Evolutionary conservation across 92 coral and sea anemone genomes (phyloP).

Genomic region (Heliopora coerulea): DNA sequence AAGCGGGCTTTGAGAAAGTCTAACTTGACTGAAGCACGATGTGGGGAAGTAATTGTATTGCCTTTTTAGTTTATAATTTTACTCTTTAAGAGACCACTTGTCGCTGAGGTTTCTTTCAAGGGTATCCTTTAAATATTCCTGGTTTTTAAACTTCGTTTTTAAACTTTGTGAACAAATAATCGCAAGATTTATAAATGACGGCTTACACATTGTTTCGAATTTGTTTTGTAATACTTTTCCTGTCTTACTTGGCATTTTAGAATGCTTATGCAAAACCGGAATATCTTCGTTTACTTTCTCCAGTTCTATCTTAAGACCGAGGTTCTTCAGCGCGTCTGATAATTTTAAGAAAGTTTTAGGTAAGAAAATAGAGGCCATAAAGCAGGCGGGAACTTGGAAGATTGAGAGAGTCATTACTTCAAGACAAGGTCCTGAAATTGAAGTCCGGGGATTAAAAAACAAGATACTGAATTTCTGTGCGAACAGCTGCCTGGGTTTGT

Average conservation of each 20-base stretch:
- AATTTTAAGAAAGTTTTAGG: slow-evolving; percentile 63
- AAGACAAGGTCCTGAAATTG: slow-evolving; percentile 74
- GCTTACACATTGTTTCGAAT: not conserved
- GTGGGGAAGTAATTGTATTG: too few relatives aligned
- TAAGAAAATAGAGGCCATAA: slow-evolving; percentile 56
- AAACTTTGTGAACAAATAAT: too few relatives aligned
- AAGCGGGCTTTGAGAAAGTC: too few relatives aligned
- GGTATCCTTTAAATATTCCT: too few relatives aligned
- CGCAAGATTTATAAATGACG: too few relatives aligned
- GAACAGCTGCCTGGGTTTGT: slow-evolving; percentile 91
- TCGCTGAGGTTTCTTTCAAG: too few relatives aligned
- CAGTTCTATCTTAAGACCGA: slow-evolving; percentile 3
- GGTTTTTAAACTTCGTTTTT: too few relatives aligned
- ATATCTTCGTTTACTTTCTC: too few relatives aligned
- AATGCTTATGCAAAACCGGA: not conserved
- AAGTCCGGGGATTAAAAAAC: slow-evolving; percentile 65
- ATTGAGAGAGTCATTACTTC: slow-evolving; percentile 80
- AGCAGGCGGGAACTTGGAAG: slow-evolving; percentile 95
- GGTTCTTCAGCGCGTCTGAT: slow-evolving; percentile 48
- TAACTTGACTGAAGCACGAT: too few relatives aligned
- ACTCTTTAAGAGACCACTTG: too few relatives aligned
- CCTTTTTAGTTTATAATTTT: too few relatives aligned
- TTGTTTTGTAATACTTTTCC: not conserved
- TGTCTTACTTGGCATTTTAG: not conserved
- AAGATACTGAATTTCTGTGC: slow-evolving; percentile 92